A percentile compares a stretch with the other conserved stretches of the same genome.
These are phyloP conservation scores for Eulacestoma nigropectus DNA, from an alignment of 2,113 vertebrate genomes.

Conservation along the genomic window DNA sequence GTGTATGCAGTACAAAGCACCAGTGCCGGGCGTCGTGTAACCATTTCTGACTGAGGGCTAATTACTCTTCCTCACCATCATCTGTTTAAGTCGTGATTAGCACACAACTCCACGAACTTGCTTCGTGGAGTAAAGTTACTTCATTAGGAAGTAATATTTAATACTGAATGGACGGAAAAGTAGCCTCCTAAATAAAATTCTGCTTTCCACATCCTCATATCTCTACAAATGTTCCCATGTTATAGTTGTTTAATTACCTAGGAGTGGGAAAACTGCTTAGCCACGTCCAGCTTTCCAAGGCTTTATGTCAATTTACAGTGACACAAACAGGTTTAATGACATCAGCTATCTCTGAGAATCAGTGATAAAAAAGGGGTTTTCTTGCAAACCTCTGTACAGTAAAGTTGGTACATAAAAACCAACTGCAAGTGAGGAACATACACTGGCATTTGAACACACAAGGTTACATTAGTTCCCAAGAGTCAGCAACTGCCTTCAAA, in stretches of 20 bases:
- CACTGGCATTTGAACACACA: background rate
- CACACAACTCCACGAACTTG: background rate
- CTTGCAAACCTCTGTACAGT: background rate
- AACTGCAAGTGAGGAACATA: background rate
- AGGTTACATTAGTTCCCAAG: background rate
- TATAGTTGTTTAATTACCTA: background rate
- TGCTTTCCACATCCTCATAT: background rate
- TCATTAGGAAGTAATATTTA: background rate
- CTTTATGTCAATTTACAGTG: background rate
- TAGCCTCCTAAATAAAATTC: background rate
- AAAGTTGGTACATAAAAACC: background rate
- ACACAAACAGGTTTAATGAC: background rate
- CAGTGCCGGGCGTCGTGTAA: fast-evolving
- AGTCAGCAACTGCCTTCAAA: background rate
- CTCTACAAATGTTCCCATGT: background rate
- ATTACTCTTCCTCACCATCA: background rate
- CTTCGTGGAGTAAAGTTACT: background rate
- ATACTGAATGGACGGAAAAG: background rate
- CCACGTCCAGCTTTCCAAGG: background rate
- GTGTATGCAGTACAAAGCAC: background rate
- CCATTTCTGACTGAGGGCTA: background rate
- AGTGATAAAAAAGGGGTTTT: background rate
- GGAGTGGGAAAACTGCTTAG: background rate
- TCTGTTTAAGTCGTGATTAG: background rate
- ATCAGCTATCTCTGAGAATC: background rate